Conservation (phyloP, 2,797 vertebrate genomes). For the Cygnus olor region DNA sequence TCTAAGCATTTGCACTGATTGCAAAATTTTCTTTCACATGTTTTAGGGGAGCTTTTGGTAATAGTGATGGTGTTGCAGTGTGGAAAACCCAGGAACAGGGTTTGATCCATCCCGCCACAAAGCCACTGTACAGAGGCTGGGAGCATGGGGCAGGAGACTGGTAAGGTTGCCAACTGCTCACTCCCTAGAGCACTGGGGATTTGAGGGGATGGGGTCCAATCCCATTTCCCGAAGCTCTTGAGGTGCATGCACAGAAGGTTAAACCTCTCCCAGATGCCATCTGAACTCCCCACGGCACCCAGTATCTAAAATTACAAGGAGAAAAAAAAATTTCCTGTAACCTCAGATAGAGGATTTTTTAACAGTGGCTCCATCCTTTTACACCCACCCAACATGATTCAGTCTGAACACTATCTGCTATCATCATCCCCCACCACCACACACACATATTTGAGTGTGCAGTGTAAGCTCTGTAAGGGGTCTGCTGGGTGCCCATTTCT, state of each 20-base stretch:
- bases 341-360: not conserved
- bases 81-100: not conserved
- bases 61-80: not conserved
- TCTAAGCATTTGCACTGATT: not conserved
- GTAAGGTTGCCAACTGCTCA: not conserved
- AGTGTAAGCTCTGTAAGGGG: not conserved
- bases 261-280: not conserved
- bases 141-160: rapidly evolving
- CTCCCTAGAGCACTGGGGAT: rapidly evolving
- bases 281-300: not conserved
- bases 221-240: not conserved
- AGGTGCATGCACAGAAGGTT: not conserved
- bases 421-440: not conserved
- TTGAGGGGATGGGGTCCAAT: not conserved
- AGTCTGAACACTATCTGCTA: not conserved
- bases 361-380: not conserved
- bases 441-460: too few relatives aligned
- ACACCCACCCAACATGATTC: not conserved
- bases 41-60: not conserved
- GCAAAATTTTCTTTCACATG: not conserved
- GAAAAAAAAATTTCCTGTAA: not conserved
- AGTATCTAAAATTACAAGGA: not conserved
- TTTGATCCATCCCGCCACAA: not conserved
- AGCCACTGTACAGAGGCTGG: rapidly evolving
- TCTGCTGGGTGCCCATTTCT: not conserved